These are phyloP conservation scores for Thalassarche chlororhynchos DNA, from an alignment of 2,113 vertebrate species.

Conservation along the genomic window DNA sequence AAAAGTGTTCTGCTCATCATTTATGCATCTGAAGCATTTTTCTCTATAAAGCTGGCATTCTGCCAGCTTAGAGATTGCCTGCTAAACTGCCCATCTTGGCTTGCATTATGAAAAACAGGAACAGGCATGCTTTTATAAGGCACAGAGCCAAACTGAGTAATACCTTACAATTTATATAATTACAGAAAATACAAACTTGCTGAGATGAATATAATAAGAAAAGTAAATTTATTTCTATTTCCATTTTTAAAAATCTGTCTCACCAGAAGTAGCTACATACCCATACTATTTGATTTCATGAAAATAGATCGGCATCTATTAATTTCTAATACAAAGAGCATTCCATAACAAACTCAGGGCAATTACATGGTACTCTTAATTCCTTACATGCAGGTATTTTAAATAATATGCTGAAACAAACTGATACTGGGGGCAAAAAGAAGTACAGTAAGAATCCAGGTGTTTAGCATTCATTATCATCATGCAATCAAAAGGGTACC, in stretches of 20 bases:
- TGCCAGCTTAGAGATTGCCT: not conserved
- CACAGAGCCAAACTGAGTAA: not conserved
- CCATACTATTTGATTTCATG: not conserved
- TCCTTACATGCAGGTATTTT: not conserved
- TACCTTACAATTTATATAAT: not conserved
- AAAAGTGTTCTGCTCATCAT: not conserved
- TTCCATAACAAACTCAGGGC: not conserved
- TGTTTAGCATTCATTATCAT: not conserved
- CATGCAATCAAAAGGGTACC: not conserved
- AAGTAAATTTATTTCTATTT: not conserved
- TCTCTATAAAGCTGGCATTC: not conserved
- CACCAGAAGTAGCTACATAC: not conserved
- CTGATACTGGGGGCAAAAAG: not conserved
- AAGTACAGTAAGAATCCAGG: not conserved
- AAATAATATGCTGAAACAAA: not conserved
- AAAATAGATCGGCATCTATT: not conserved
- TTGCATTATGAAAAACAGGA: not conserved
- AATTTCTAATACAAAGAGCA: not conserved
- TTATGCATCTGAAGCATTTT: not conserved
- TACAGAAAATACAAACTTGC: not conserved
- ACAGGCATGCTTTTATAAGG: not conserved
- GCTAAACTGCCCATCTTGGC: slow-evolving; percentile 3
- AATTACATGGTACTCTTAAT: not conserved
- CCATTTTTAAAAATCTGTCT: not conserved
- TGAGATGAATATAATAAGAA: not conserved